A percentile compares a stretch with the other conserved stretches of the same genome.
Evolutionary conservation across 1,140 invertebrate genomes (phyloP).

Genomic region (Ceratina calcarata): DNA sequence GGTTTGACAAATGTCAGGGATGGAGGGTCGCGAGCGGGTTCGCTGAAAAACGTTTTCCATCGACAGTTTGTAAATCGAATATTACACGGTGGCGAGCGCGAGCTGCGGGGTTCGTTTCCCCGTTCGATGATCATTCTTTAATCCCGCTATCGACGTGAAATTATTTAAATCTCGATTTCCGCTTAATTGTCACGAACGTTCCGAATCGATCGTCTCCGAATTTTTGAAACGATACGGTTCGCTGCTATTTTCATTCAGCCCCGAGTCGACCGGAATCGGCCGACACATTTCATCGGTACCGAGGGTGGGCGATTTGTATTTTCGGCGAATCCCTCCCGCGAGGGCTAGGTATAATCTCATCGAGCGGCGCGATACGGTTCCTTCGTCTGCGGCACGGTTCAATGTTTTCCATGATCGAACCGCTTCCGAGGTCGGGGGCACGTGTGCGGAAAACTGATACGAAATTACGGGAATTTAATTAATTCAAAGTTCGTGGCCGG

Average conservation of each 20-base stretch:
- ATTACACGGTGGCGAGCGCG: conserved; percentile 35
- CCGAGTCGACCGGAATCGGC: conserved; percentile 33
- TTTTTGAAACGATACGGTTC: conserved; percentile 32
- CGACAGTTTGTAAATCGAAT: conserved; percentile 51
- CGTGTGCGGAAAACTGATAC: conserved; percentile 76
- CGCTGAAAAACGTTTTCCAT: conserved; percentile 46
- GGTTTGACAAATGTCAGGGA: conserved; percentile 43
- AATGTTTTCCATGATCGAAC: conserved; percentile 71
- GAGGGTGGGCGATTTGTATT: conserved; percentile 44
- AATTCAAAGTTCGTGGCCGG: conserved; percentile 70
- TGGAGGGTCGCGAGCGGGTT: conserved; percentile 8
- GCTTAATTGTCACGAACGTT: conserved; percentile 51
- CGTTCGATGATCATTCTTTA: conserved; percentile 57
- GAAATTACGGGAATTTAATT: conserved; percentile 78
- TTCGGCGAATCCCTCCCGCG: conserved; percentile 45
- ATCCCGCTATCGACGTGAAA: conserved; percentile 53
- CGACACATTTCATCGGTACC: conserved; percentile 16
- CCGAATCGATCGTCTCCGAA: conserved; percentile 53
- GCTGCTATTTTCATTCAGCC: conserved; percentile 39
- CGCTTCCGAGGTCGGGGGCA: conserved; percentile 64
- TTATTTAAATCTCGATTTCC: conserved; percentile 58
- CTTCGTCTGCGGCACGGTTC: conserved; percentile 25
- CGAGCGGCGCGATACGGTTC: conserved; percentile 26
- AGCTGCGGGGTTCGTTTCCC: conserved; percentile 11
- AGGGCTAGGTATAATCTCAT: background rate